Base-by-base conservation (phyloP, 2,888 invertebrate genomes). In the Chloromyia formosa region DNA sequence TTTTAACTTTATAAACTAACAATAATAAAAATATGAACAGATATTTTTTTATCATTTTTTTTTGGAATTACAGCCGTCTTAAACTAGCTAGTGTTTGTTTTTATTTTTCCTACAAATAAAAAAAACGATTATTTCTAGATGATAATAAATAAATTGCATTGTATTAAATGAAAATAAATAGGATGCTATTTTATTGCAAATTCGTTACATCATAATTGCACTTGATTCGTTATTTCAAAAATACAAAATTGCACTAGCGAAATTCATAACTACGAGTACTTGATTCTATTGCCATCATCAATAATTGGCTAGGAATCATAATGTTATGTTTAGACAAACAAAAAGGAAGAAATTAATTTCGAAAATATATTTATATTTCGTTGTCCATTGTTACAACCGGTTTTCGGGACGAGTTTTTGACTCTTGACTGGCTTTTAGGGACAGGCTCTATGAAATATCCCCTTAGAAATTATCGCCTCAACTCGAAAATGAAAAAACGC, bases 61-160 rank as follows among this genome's bases (percentile, higher is more conserved):
- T 72, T 72, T 72, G 72, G 72, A 72, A 60, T 72, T 72, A 72
- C 40, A 73, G 73, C 73, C 40, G 64, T 27, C 35, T 62, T 23
- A 16, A 73, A 53, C 62, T 60, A 72, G 40, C 20, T 61, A 54
- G 12, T 35, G 49, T 20, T 23, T 56, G 18, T 23, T 14, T 27
- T 22, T 35, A 68, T 18, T 56, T 12, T 27, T 71, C 10, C 20
- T 20, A 53, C 14, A 20, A 68, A 68, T 9, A 23, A 68, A 53
- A 49, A 16, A 53, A 9, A 7, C n/a, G 22, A 1, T 18, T 22
- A 18, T 60, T 12, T 54, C 12, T 54, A 54, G 4, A n/a, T 54
- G 4, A 58, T 12, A 58, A 5, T 58, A 53, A 16, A 16, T 53
- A 53, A 16, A 20, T 58, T 58, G 12, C 18, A 3, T 10, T n/a